These are phyloP conservation scores for Andrena minutula DNA, from an alignment of 2,888 invertebrate species.

Conservation along the genomic window DNA sequence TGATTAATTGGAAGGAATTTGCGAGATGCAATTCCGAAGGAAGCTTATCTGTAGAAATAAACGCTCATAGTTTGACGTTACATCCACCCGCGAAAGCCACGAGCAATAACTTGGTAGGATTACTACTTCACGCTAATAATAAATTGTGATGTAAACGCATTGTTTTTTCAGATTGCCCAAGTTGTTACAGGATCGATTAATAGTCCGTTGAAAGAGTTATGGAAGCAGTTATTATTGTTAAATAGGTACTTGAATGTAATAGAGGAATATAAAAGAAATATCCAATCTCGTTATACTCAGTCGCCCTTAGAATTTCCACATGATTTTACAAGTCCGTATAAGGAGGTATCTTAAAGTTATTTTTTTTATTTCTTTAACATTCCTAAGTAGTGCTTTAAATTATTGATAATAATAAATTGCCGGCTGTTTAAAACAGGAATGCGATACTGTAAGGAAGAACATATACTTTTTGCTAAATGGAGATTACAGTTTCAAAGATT, in stretches of 20 bases:
- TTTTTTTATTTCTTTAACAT: background rate
- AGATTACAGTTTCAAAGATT: constrained; percentile 51
- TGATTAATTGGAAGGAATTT: constrained; percentile 62
- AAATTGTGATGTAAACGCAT: background rate
- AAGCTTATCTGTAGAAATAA: constrained; percentile 70
- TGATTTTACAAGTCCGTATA: constrained; percentile 66
- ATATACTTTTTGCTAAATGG: constrained; percentile 67
- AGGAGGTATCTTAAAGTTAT: constrained; percentile 58
- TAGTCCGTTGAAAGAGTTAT: constrained; percentile 68
- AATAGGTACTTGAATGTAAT: constrained; percentile 70
- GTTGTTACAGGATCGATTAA: constrained; percentile 67
- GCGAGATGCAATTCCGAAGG: constrained; percentile 67
- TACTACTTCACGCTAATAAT: background rate
- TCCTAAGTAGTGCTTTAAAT: background rate
- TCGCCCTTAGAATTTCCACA: constrained; percentile 65
- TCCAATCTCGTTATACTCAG: constrained; percentile 45
- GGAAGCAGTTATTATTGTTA: constrained; percentile 73
- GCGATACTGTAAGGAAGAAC: constrained; percentile 56
- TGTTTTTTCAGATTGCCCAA: constrained; percentile 65
- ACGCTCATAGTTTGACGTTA: constrained; percentile 65
- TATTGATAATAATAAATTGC: constrained; percentile 13
- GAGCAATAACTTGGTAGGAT: constrained; percentile 68
- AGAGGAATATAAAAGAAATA: constrained; percentile 64
- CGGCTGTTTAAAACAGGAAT: constrained; percentile 55
- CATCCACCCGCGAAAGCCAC: constrained; percentile 60